Base-by-base conservation (phyloP, 2,888 invertebrate species). In the Lycophotia porphyrea region DNA sequence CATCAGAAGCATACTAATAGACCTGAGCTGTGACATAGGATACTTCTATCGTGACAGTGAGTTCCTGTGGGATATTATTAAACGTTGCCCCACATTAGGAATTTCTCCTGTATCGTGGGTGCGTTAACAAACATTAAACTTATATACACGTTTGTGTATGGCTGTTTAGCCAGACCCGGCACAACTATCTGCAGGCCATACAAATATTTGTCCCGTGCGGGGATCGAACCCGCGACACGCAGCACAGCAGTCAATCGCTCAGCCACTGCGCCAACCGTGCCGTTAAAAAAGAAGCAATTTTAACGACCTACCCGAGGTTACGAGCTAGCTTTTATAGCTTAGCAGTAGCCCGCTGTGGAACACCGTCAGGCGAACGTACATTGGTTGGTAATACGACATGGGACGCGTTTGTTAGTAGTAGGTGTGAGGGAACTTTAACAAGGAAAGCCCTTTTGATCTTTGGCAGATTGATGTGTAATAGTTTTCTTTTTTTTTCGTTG, bases 301-400 rank as follows among this genome's bases (percentile, higher is more conserved):
- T 21, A 24, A 21, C 44, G 44, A 21, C 21, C 18, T 5, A 7
- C 47, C 47, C 49, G 24, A 52, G 5, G 52, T 4, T 13, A n/a
- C n/a, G n/a, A 31, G 5, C 8, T 24, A 21, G 24, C 13, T 44
- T 44, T 65, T 31, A 11, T 34, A 63, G 21, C n/a, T 36, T 76
- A 75, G 52, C 52, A 5, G 1, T 0, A 1, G 13, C 2, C 1
- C 1, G 7, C 7, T n/a, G 1, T 64, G 76, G 34, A 76, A 18
- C 2, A 3, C 18, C 0, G 15, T 5, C 60, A 36, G 73, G 39
- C 13, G 39, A 5, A 27, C 66, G 13, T 36, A 60, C 15, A 49
- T 61, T 36, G 44, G 24, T 60, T 42, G 52, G 39, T 68, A 68
- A 68, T 60, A 34, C 68, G 84, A 74, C 80, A 68, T 11, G 15